Percentiles rank a stretch among this genome's conserved stretches.
Conservation (phyloP, 2,888 invertebrate genomes). For the Plebejus argus region DNA sequence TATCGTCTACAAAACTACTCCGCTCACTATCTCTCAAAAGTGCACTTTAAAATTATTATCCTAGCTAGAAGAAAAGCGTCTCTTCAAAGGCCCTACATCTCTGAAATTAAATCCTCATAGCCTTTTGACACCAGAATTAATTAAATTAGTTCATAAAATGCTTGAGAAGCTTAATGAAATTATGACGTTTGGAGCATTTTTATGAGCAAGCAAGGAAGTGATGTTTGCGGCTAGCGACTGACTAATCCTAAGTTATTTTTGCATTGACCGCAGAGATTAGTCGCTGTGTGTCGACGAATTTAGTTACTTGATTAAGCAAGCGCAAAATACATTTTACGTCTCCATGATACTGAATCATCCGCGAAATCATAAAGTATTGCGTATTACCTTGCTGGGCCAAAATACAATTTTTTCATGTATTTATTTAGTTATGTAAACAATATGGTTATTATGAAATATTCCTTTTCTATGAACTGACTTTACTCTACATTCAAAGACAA, state of each 20-base stretch:
- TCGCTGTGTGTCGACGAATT: slow-evolving; percentile 23
- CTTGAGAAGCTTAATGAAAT: neutral
- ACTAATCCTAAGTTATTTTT: slow-evolving; percentile 63
- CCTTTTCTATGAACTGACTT: too few relatives aligned
- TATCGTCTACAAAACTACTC: neutral
- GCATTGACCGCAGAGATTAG: slow-evolving; percentile 38
- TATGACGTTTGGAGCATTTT: neutral
- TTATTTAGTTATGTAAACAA: neutral
- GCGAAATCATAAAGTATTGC: slow-evolving; percentile 3
- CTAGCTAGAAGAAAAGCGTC: neutral
- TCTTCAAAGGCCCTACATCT: neutral
- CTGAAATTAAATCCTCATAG: too few relatives aligned
- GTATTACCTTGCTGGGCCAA: neutral
- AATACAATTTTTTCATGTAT: neutral
- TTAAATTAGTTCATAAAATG: neutral
- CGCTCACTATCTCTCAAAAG: neutral
- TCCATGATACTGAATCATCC: slow-evolving; percentile 27
- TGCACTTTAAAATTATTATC: neutral
- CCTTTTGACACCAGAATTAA: neutral
- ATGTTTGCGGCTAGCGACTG: slow-evolving; percentile 41
- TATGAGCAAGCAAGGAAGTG: neutral
- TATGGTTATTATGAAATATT: too few relatives aligned
- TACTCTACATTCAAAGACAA: too few relatives aligned
- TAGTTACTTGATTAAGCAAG: slow-evolving; percentile 25
- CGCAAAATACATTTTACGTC: neutral